Evolutionary conservation across 2,888 invertebrate genomes (phyloP).

Genomic region (Electrophaes corylata): DNA sequence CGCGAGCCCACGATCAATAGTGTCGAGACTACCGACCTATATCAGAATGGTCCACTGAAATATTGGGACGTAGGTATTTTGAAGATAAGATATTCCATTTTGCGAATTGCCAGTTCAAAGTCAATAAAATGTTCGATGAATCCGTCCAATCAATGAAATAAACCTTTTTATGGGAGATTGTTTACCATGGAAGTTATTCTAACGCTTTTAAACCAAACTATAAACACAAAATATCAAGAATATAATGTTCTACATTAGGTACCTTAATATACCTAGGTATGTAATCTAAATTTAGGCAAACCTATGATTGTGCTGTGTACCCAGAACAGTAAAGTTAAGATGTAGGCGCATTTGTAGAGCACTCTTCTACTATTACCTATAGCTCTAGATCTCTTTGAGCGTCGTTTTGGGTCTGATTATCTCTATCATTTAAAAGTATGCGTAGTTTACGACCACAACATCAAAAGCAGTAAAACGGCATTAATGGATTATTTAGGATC

Average conservation of each 20-base stretch:
- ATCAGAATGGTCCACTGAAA: slow-evolving; percentile 42
- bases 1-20: slow-evolving; percentile 50
- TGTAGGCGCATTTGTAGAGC: no score
- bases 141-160: slow-evolving; percentile 13
- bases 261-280: no score
- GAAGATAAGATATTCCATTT: slow-evolving; percentile 28
- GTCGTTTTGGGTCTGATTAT: no score
- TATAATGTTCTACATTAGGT: no score
- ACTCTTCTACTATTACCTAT: no score
- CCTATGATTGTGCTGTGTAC: no score
- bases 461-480: slow-evolving; percentile 1
- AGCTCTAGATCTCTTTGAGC: no score
- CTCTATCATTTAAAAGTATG: no score
- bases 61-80: slow-evolving; percentile 27
- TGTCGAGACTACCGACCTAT: slow-evolving; percentile 45
- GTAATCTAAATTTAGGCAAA: no score
- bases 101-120: slow-evolving; percentile 13
- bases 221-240: no score
- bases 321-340: no score
- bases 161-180: background rate
- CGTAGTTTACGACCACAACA: background rate
- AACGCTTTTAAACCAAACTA: background rate
- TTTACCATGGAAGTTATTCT: background rate
- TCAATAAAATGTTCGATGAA: slow-evolving; percentile 16
- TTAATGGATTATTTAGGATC: slow-evolving; percentile 19